phyloP scores from a whole-genome alignment of 1,140 invertebrate species.

The Drosophila lini region DNA sequence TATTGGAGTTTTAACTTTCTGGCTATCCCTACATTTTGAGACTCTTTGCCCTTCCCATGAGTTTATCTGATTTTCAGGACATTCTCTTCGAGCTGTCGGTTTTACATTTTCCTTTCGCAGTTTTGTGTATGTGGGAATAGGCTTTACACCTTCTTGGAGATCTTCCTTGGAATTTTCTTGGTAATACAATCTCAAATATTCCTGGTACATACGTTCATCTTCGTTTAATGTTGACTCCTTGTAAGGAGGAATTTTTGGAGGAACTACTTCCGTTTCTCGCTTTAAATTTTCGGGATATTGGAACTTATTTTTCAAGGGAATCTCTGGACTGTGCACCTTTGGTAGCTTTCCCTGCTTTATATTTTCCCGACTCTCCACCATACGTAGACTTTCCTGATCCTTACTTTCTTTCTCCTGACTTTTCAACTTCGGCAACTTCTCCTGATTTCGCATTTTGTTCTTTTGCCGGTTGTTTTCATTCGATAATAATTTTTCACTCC shows the following conservation, averaged over 20 bases:
- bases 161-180: not conserved
- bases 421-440: not conserved
- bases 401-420: not conserved
- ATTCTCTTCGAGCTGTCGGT: not conserved
- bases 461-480: not conserved
- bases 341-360: not conserved
- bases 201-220: not conserved
- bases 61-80: not conserved
- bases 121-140: conserved; percentile 28
- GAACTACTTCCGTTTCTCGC: not conserved
- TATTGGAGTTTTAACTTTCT: not conserved
- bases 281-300: not conserved
- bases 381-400: not conserved
- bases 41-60: not conserved
- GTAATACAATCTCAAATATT: conserved; percentile 10
- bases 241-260: not conserved
- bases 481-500: too few species aligned
- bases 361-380: not conserved
- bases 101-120: not conserved
- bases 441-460: too few species aligned
- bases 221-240: not conserved
- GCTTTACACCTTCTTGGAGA: not conserved
- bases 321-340: not conserved
- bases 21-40: not conserved
- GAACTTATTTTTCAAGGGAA: not conserved